Evolutionary conservation across 1,140 invertebrate species (phyloP).

Genomic region (Microplitis mediator): DNA sequence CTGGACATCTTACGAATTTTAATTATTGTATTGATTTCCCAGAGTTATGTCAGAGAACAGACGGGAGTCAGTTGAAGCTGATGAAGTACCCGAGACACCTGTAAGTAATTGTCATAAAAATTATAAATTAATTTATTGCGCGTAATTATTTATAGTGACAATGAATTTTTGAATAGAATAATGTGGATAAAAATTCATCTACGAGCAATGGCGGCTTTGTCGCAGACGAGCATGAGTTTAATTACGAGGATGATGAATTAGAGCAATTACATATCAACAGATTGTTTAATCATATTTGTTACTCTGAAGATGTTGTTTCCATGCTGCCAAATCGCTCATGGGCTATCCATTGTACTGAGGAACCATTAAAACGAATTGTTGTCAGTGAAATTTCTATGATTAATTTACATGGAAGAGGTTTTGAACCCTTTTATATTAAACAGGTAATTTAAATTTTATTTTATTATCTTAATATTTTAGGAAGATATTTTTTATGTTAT

Average conservation of each 20-base stretch:
- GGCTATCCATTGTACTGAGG: constrained; percentile 34
- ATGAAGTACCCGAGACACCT: too few species aligned
- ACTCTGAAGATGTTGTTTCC: constrained; percentile 25
- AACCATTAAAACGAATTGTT: constrained; percentile 33
- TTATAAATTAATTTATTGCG: too few species aligned
- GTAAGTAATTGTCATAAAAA: too few species aligned
- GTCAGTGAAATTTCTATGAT: constrained; percentile 30
- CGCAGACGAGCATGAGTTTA: not conserved
- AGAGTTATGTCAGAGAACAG: too few species aligned
- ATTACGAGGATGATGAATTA: not conserved
- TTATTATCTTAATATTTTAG: not conserved
- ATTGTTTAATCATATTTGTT: constrained; percentile 24
- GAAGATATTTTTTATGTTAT: too few species aligned
- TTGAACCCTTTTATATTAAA: constrained; percentile 34
- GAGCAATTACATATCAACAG: not conserved
- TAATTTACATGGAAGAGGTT: constrained; percentile 14
- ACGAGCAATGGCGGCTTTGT: too few species aligned
- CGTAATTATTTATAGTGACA: too few species aligned
- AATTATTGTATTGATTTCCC: too few species aligned
- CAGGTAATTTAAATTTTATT: constrained; percentile 26
- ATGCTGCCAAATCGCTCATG: constrained; percentile 34
- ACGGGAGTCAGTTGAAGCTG: too few species aligned
- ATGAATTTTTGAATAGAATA: too few species aligned
- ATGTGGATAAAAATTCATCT: too few species aligned
- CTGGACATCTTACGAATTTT: too few species aligned